These are phyloP conservation scores for Scortum barcoo DNA, from an alignment of 2,113 vertebrate genomes.

Conservation along the genomic window DNA sequence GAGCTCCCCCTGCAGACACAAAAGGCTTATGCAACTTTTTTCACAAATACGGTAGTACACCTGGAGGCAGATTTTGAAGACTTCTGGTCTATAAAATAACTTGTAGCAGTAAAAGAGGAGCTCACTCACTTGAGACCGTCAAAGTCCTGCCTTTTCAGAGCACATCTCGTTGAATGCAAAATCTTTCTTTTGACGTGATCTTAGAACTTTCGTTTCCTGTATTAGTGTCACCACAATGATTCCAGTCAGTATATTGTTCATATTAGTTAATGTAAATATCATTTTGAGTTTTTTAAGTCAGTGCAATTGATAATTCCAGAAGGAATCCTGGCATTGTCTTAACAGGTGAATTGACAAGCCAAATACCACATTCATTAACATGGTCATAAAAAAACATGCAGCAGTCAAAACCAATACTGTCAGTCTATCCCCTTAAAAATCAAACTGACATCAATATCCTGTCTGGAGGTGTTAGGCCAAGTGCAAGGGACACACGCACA, in stretches of 20 bases:
- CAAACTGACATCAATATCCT: slow-evolving; percentile 58
- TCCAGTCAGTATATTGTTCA: background rate
- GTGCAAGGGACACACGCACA: slow-evolving; percentile 50
- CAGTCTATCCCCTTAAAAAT: slow-evolving; percentile 35
- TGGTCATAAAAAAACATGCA: slow-evolving; percentile 8
- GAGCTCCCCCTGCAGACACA: too few species aligned
- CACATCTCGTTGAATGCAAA: too few species aligned
- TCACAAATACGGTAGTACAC: too few species aligned
- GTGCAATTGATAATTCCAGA: background rate
- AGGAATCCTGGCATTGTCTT: background rate
- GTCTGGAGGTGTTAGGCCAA: slow-evolving; percentile 60
- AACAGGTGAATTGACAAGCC: background rate
- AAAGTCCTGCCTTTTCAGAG: too few species aligned
- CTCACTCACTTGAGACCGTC: too few species aligned
- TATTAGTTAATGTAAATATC: background rate
- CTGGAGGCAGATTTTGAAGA: too few species aligned
- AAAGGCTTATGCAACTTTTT: too few species aligned
- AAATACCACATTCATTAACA: slow-evolving; percentile 4
- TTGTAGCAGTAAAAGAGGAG: too few species aligned
- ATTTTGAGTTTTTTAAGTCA: background rate
- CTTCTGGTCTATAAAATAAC: too few species aligned
- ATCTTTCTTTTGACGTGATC: too few species aligned
- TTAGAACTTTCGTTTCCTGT: background rate
- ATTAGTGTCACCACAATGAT: background rate
- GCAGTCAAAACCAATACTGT: background rate